Evolutionary conservation across 2,888 invertebrate genomes (phyloP), one percentile per base, ranked within the genome.

Genomic region (Synergus umbraculus): DNA sequence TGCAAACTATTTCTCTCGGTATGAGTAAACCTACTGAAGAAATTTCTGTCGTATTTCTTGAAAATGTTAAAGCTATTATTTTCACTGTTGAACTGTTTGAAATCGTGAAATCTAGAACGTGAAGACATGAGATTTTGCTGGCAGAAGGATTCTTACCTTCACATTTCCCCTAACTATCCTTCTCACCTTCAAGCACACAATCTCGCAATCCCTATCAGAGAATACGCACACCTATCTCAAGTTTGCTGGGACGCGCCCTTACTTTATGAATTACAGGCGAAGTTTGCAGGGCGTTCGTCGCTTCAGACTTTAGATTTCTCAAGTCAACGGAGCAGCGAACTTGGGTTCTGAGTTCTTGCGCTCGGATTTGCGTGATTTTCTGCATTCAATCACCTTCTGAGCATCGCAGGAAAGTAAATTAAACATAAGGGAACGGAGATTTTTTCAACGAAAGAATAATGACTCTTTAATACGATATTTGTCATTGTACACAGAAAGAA

Each of bases 211-310:
- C n/a, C 54, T 79, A 83, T 81, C 78, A 13, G 78, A 78, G 77
- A 67, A 65, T 60, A 78, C 81, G 78, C 80, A 81, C 81, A 81
- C 81, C 81, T 81, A 79, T 80, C 80, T 76, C 79, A 78, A 76
- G 81, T 80, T 83, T 58, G 18, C 44, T 76, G 66, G 73, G 79
- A 54, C 76, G 79, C 81, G 82, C 83, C 83, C 84, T 85, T 85
- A 83, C 85, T 84, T 83, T 85, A 84, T 85, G 84, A 87, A 85
- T 86, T 86, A 86, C 85, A 82, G 82, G 79, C 78, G 15, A 85
- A 87, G 85, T 87, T 87, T 86, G 78, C 66, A 78, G 81, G 83
- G 77, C 65, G 58, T 60, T 82, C 77, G 77, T 77, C 77, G n/a
- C 15, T 65, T 46, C 64, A 66, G 64, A 76, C 78, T 78, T 78